Percentiles rank a stretch among this genome's conserved stretches.
Conservation (phyloP, 2,888 invertebrate species). For the Eupithecia inturbata region DNA sequence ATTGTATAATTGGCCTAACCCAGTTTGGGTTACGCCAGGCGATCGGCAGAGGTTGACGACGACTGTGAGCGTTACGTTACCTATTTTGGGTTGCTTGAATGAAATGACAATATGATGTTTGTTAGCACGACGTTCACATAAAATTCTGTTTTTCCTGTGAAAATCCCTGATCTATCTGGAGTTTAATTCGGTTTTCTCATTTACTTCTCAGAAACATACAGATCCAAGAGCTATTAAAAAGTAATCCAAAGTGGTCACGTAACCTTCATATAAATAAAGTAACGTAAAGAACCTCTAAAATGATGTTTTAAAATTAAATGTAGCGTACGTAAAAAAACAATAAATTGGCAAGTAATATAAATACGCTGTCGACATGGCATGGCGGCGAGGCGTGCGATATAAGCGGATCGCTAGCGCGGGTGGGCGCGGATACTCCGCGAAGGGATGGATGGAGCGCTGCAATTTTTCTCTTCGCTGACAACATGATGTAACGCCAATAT, state of each 20-base stretch:
- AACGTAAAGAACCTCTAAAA: conserved; percentile 23
- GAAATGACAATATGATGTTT: conserved; percentile 14
- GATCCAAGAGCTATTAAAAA: not conserved
- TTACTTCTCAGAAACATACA: not conserved
- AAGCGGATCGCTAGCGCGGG: conserved; percentile 41
- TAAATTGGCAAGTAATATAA: conserved; percentile 80
- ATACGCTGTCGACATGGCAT: conserved; percentile 75
- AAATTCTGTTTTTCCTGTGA: not conserved
- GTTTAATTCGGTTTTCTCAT: not conserved
- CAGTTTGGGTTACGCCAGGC: conserved; percentile 64
- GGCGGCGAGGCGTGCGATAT: conserved; percentile 56
- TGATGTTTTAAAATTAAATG: conserved; percentile 63
- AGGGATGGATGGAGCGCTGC: conserved; percentile 69
- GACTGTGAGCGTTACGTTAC: conserved; percentile 59
- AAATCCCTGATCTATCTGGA: not conserved
- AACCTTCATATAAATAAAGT: not conserved
- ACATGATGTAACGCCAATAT: conserved; percentile 85
- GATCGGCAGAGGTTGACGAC: conserved; percentile 51
- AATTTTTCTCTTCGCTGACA: conserved; percentile 84
- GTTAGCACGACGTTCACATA: conserved; percentile 2
- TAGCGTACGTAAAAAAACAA: conserved; percentile 76
- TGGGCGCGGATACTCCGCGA: conserved; percentile 44
- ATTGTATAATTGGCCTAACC: conserved; percentile 78
- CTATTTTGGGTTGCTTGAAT: conserved; percentile 17
- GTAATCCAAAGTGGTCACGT: not conserved